phyloP scores from a whole-genome alignment of 2,797 vertebrate genomes.

The Sebastes itinus region DNA sequence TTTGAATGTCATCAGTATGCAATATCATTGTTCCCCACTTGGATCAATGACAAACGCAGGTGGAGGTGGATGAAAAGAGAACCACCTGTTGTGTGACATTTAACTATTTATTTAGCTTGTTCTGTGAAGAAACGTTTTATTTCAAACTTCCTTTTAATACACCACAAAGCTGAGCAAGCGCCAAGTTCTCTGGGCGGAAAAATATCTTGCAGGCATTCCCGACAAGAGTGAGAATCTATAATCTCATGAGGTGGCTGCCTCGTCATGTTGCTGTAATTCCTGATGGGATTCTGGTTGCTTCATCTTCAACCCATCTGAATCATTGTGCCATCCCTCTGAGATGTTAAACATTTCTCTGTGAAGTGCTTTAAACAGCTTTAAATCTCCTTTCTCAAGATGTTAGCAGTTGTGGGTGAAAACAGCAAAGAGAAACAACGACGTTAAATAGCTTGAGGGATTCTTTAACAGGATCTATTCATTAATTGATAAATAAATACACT shows the following conservation, averaged over 20 bases:
- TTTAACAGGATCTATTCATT: constrained; percentile 19
- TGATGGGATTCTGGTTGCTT: constrained; percentile 41
- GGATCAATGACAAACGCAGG: constrained; percentile 36
- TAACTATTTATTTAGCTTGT: constrained; percentile 4
- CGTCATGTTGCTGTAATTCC: constrained; percentile 38
- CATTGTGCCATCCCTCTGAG: constrained; percentile 14
- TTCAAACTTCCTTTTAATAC: constrained; percentile 6
- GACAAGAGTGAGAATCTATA: constrained; percentile 14
- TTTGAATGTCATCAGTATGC: constrained; percentile 32
- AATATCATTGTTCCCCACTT: constrained; percentile 14
- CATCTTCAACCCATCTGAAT: constrained; percentile 5
- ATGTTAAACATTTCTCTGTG: constrained; percentile 19
- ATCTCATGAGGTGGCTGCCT: constrained; percentile 38
- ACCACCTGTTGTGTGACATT: constrained; percentile 50
- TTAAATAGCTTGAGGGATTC: neutral
- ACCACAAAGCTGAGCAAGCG: constrained; percentile 14
- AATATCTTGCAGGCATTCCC: constrained; percentile 29
- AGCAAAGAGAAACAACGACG: neutral
- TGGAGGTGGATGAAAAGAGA: constrained; percentile 29
- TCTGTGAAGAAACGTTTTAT: constrained; percentile 5
- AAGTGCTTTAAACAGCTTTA: constrained; percentile 14
- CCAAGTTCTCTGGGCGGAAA: neutral
- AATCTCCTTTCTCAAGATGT: neutral
- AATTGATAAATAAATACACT: constrained; percentile 14
- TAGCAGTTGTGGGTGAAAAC: neutral